These are phyloP conservation scores for Heterodera carotae DNA, from an alignment of 1,140 invertebrate species.

Conservation along the genomic window DNA sequence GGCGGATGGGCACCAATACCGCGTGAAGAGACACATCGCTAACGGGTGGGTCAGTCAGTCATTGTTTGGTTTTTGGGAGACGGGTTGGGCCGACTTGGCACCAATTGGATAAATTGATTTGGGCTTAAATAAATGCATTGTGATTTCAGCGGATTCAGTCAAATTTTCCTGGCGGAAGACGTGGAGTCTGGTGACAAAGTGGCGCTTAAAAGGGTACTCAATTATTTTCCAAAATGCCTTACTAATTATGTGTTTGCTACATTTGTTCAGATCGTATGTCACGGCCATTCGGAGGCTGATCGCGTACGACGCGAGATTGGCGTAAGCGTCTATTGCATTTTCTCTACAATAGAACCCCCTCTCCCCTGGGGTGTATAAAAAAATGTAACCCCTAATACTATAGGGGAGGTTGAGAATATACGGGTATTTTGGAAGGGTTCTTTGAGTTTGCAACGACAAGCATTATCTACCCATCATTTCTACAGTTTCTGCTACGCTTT, in stretches of 20 bases:
- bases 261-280: constrained; percentile 33
- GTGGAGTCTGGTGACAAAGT: constrained; percentile 37
- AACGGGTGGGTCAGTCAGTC: constrained; percentile 41
- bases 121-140: constrained; percentile 7
- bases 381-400: no score
- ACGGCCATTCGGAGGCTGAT: constrained; percentile 26
- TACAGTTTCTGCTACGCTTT: constrained; percentile 21
- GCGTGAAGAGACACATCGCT: constrained; percentile 33
- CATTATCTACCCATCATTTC: neutral
- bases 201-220: constrained; percentile 35
- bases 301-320: constrained; percentile 27
- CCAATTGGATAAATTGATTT: constrained; percentile 4
- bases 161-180: constrained; percentile 42
- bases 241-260: neutral
- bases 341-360: no score
- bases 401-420: no score
- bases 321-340: no score
- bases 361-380: no score
- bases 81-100: no score
- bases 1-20: constrained; percentile 36
- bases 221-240: neutral
- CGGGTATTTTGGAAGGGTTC: no score
- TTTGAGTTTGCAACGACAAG: no score
- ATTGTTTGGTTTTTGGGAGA: no score
- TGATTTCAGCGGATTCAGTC: constrained; percentile 42